Percentiles rank a stretch among this genome's conserved stretches.
phyloP scores from a whole-genome alignment of 2,113 vertebrate genomes.

The Anas platyrhynchos region DNA sequence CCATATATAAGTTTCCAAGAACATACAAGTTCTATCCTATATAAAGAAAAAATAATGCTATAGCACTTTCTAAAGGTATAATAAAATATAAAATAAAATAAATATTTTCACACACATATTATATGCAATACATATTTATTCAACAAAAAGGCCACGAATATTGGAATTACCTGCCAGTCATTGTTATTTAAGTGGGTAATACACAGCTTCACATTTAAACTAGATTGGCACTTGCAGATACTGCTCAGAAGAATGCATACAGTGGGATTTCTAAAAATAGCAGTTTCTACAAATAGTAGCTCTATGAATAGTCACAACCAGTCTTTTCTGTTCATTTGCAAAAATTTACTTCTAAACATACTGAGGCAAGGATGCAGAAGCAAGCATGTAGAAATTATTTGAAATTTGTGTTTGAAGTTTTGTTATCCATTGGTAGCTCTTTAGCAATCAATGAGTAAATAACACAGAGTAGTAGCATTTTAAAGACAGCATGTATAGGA shows the following conservation, averaged over 20 bases:
- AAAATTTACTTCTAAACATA: conserved; percentile 4
- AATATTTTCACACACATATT: not conserved
- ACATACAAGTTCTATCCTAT: not conserved
- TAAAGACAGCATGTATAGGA: not conserved
- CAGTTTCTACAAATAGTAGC: not conserved
- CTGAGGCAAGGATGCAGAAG: not conserved
- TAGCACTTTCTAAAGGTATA: not conserved
- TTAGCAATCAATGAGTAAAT: not conserved
- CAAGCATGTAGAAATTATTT: not conserved
- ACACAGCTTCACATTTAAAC: not conserved
- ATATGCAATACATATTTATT: not conserved
- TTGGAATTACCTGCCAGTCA: not conserved
- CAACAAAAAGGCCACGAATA: not conserved
- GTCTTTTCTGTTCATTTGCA: not conserved
- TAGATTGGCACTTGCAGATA: not conserved
- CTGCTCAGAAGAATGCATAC: not conserved
- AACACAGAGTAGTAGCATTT: not conserved
- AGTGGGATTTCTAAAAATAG: not conserved
- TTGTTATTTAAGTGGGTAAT: not conserved
- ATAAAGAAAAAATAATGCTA: conserved; percentile 6
- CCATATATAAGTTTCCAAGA: not conserved
- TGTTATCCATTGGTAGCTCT: not conserved
- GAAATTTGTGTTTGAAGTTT: not conserved
- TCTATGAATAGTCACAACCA: conserved; percentile 11
- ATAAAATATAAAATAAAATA: not conserved